A percentile compares a stretch with the other conserved stretches of the same genome.
These are phyloP conservation scores for Panzeria rudis DNA, from an alignment of 2,888 invertebrate species.

Conservation along the genomic window DNA sequence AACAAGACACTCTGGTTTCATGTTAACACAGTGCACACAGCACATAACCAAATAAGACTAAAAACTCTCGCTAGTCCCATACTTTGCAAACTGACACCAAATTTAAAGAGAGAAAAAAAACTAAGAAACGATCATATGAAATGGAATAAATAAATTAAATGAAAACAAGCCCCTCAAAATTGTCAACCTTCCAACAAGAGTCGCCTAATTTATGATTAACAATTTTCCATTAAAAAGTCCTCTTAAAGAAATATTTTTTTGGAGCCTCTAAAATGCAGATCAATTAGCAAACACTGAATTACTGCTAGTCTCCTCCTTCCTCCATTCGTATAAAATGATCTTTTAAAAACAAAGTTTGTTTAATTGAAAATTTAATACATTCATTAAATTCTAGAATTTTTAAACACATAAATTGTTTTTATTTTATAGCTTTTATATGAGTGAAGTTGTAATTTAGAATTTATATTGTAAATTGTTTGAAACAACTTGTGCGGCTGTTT, in stretches of 20 bases:
- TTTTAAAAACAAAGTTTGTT: slow-evolving; percentile 31
- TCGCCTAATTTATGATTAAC: slow-evolving; percentile 72
- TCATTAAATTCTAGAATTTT: slow-evolving; percentile 57
- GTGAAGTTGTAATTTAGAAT: slow-evolving; percentile 35
- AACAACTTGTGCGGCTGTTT: slow-evolving; percentile 74
- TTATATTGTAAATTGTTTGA: slow-evolving; percentile 40
- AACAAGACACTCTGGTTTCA: slow-evolving; percentile 68
- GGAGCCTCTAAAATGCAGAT: slow-evolving; percentile 41
- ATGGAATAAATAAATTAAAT: slow-evolving; percentile 42
- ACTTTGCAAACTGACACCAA: slow-evolving; percentile 70
- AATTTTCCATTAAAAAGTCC: slow-evolving; percentile 66
- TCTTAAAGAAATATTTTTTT: slow-evolving; percentile 35
- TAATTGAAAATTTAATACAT: slow-evolving; percentile 66
- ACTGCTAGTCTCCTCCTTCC: not conserved
- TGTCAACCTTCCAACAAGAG: slow-evolving; percentile 20
- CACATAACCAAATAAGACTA: not conserved
- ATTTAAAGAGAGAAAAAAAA: slow-evolving; percentile 30
- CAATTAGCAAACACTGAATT: slow-evolving; percentile 66
- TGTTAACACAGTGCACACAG: slow-evolving; percentile 48
- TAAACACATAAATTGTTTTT: slow-evolving; percentile 30
- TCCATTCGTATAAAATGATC: not conserved
- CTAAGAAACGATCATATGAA: slow-evolving; percentile 26
- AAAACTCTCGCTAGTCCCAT: slow-evolving; percentile 7
- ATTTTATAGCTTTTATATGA: slow-evolving; percentile 6
- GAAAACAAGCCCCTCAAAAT: slow-evolving; percentile 30